Percentiles rank a stretch among this genome's conserved stretches.
These are phyloP conservation scores for Hirundo rustica DNA, from an alignment of 2,797 vertebrate species.

Conservation along the genomic window DNA sequence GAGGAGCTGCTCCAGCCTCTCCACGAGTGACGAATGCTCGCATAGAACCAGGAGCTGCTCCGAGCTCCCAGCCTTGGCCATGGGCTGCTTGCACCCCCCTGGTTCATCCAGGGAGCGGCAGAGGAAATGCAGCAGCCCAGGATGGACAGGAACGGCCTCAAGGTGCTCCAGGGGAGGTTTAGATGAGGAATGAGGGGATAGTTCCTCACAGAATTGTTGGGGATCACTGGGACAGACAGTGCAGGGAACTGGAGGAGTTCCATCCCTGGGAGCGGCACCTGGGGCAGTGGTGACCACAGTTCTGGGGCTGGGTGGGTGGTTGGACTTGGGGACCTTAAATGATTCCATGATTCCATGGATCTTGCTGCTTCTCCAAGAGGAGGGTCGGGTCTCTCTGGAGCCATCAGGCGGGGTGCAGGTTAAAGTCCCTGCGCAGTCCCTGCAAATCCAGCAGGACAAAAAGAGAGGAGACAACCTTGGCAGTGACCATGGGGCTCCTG, in stretches of 20 bases:
- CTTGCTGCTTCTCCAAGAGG: not conserved
- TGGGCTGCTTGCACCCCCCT: not conserved
- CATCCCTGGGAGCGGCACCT: not conserved
- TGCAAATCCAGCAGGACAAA: not conserved
- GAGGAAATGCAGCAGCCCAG: not conserved
- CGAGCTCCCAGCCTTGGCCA: not conserved
- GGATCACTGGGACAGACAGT: not conserved
- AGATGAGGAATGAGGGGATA: too few relatives aligned
- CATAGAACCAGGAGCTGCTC: not conserved
- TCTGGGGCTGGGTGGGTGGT: not conserved
- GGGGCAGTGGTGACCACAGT: not conserved
- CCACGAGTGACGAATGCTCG: rapidly evolving
- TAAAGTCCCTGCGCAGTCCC: not conserved
- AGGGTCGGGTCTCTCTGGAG: not conserved
- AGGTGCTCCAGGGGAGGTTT: not conserved
- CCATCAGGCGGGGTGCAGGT: rapidly evolving
- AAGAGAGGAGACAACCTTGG: too few relatives aligned
- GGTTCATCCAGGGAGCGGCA: too few relatives aligned
- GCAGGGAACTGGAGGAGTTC: not conserved
- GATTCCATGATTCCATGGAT: rapidly evolving
- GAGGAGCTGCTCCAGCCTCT: not conserved
- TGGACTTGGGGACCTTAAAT: too few relatives aligned
- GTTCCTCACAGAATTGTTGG: not conserved
- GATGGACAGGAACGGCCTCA: rapidly evolving
- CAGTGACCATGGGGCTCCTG: not conserved